Evolutionary conservation across 2,113 vertebrate species (phyloP), one percentile per base, ranked within the genome.

Genomic region (Hyperopisus bebe): DNA sequence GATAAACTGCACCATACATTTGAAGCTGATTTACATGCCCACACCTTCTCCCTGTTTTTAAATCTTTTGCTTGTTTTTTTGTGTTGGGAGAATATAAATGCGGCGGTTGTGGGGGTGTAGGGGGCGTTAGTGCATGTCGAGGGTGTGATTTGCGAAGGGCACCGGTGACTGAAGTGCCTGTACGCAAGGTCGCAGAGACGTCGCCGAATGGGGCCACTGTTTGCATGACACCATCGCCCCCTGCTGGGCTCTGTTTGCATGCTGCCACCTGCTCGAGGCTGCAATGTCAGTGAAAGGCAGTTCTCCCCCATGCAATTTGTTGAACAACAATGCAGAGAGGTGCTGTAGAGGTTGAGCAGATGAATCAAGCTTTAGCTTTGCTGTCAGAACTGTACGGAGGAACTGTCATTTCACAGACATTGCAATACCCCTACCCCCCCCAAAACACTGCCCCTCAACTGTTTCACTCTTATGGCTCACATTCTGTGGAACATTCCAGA

Each of bases 281-380:
- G 17, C 51, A 48, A 85, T 53, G 77, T 11, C 53, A 9, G 82
- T 86, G 58, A 88, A 89, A 86, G 88, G 24, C 77, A 47, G 51
- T 42, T 82, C 74, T 39, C 5, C 74, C 15, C 74, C 74, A 7
- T 15, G 74, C 27, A 31, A 42, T 17, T 77, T 77, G 31, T 77
- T 8, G 70, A 77, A 31, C 31, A 15, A 15, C 70, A 35, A 39
- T 42, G 6, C 74, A 39, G 17, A 15, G 70, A 46, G 15, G 2
- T 7, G 35, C 15, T 48, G 39, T 31, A 44, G 8, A 44, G 51
- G 39, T 53, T 13, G 8, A 47, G 66, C 19, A 58, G 9, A 39
- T 44, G 10, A 39, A 46, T 27, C 10, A 31, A 42, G 15, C 77
- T 8, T 46, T 83, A 21, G 17, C 27, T 62, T 82, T 83, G 44